Base-by-base conservation (phyloP, 1,140 invertebrate genomes). In the Penaeus indicus region DNA sequence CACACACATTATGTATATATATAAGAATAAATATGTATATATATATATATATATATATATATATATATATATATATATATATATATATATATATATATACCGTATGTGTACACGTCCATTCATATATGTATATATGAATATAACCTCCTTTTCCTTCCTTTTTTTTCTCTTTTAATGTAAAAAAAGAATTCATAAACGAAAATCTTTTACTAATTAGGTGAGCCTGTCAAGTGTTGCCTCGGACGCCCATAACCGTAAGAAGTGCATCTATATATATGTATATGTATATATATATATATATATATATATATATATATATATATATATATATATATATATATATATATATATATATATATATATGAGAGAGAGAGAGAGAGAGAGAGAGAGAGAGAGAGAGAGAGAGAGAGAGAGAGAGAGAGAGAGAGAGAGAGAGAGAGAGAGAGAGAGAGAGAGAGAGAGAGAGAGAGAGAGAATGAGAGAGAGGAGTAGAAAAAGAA, bases 281-380 rank as follows among this genome's bases (percentile, higher is more conserved):
- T 69, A 27, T 69, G 4, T 72, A n/a, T 72, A 72, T 72, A n/a
- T 22, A 69, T 69, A 72, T 72, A 72, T 72, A n/a, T 2, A 72
- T 72, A 72, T 72, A 72, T 42, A 42, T 42, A 7, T 0, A 72
- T 72, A 72, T 72, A 72, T 25, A n/a, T 72, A 72, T 72, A 72
- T 72, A 72, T 25, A 72, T 72, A 8, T 72, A n/a, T n/a, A 72
- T 72, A 72, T 72, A n/a, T 72, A n/a, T n/a, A 72, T 72, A n/a
- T 72, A 72, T 72, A 2, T n/a, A n/a, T 72, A 72, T 72, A 72
- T 72, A 72, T 72, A n/a, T 8, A n/a, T 72, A 72, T n/a, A 72
- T n/a, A 72, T 72, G 47, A 10, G 3, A 10, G 8, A 54, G 13
- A 54, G 47, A 54, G 47, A 54, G 47, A 54, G 47, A 5, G 13